phyloP scores from a whole-genome alignment of 1,140 invertebrate species.

The Apis cerana region DNA sequence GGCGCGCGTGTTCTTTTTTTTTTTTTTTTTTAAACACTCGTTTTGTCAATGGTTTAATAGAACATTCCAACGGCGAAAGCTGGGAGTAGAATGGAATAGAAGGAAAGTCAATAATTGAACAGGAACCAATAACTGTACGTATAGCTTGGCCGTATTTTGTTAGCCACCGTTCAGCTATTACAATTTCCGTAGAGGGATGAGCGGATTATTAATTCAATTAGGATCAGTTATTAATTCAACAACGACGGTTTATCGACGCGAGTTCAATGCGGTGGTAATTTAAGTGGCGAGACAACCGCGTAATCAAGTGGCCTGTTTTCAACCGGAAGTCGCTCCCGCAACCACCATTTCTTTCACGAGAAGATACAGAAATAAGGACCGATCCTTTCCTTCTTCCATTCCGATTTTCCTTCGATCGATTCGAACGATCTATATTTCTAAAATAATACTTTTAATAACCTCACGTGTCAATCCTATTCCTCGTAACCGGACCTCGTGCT shows the following conservation, averaged over 20 bases:
- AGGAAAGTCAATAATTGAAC: conserved; percentile 59
- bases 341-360: background rate
- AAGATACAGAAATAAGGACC: background rate
- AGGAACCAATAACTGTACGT: conserved; percentile 59
- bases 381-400: no score
- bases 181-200: conserved; percentile 56
- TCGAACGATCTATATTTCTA: background rate
- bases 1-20: background rate
- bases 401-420: background rate
- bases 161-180: conserved; percentile 58
- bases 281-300: conserved; percentile 26
- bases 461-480: conserved; percentile 5
- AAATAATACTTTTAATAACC: no score
- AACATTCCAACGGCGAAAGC: conserved; percentile 28
- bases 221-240: conserved; percentile 64
- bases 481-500: background rate
- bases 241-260: conserved; percentile 43
- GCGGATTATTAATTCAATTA: conserved; percentile 64
- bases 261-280: conserved; percentile 40
- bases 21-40: conserved; percentile 5
- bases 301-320: conserved; percentile 10
- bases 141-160: conserved; percentile 47
- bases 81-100: background rate
- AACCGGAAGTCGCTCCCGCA: background rate
- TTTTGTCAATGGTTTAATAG: conserved; percentile 33